Evolutionary conservation across 23 tunicate genomes (phyloP).

Genomic region (Halocynthia aurantium): DNA sequence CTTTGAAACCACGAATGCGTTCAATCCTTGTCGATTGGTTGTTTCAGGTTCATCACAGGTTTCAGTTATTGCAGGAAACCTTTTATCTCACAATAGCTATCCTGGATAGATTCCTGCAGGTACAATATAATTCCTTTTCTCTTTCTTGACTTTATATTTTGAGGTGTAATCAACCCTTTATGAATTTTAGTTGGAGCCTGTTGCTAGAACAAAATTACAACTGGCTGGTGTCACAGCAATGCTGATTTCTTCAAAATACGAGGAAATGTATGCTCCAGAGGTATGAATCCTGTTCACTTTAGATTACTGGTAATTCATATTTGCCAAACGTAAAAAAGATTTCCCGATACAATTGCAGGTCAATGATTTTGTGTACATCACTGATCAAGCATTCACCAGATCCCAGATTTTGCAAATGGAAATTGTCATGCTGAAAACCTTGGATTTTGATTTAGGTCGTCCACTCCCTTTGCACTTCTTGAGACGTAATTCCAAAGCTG

Average conservation of each 20-base stretch:
- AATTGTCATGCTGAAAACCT: conserved; percentile 55
- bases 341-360: conserved; percentile 18
- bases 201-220: conserved; percentile 71
- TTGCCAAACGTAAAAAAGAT: background rate
- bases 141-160: background rate
- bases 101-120: conserved; percentile 81
- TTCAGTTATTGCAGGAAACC: conserved; percentile 90
- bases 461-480: conserved; percentile 88
- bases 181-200: conserved; percentile 6
- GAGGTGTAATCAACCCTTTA: too few relatives aligned
- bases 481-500: conserved; percentile 93
- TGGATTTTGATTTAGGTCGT: conserved; percentile 71
- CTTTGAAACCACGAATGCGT: conserved; percentile 67
- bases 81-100: conserved; percentile 91
- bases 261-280: conserved; percentile 98
- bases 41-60: conserved; percentile 95
- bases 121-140: background rate
- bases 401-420: conserved; percentile 79
- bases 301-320: background rate
- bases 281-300: conserved; percentile 12
- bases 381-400: conserved; percentile 83
- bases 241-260: conserved; percentile 92
- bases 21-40: conserved; percentile 97
- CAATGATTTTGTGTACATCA: conserved; percentile 82
- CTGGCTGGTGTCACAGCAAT: conserved; percentile 97